These are phyloP conservation scores for Zaprionus lineosus DNA, from an alignment of 2,888 invertebrate species.

Conservation along the genomic window DNA sequence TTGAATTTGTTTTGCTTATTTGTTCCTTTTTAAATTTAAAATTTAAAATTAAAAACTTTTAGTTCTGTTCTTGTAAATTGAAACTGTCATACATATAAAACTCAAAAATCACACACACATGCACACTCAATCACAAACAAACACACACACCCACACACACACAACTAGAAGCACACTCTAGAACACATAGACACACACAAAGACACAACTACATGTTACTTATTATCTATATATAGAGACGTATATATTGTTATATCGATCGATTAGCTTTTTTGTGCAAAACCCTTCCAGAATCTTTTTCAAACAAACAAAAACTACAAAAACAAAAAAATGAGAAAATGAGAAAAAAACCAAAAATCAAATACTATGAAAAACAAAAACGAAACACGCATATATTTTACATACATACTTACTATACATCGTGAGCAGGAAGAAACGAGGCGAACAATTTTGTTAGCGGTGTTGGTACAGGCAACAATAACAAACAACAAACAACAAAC, in stretches of 20 bases:
- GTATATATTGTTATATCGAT: slow-evolving; percentile 69
- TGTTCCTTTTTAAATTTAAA: too few relatives aligned
- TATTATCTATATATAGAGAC: slow-evolving; percentile 71
- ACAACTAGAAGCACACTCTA: background rate
- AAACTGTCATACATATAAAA: slow-evolving; percentile 40
- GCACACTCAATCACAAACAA: slow-evolving; percentile 24
- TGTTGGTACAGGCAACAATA: slow-evolving; percentile 58
- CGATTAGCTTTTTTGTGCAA: slow-evolving; percentile 70
- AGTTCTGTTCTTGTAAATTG: slow-evolving; percentile 68
- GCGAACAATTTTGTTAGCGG: slow-evolving; percentile 31
- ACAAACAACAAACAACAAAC: slow-evolving; percentile 19
- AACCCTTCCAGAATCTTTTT: slow-evolving; percentile 69
- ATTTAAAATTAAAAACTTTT: too few relatives aligned
- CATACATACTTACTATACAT: too few relatives aligned
- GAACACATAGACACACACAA: slow-evolving; percentile 9
- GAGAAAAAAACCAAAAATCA: background rate
- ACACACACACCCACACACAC: slow-evolving; percentile 19
- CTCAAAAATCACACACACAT: slow-evolving; percentile 22
- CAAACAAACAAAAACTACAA: too few relatives aligned
- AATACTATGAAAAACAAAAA: slow-evolving; percentile 13
- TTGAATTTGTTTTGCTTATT: too few relatives aligned
- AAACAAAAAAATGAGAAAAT: too few relatives aligned
- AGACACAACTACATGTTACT: slow-evolving; percentile 61
- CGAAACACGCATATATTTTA: slow-evolving; percentile 39
- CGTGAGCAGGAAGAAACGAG: slow-evolving; percentile 32